Percentiles rank a stretch among this genome's conserved stretches.
Evolutionary conservation across 2,113 vertebrate genomes (phyloP).

Genomic region (Burhinus bistriatus): DNA sequence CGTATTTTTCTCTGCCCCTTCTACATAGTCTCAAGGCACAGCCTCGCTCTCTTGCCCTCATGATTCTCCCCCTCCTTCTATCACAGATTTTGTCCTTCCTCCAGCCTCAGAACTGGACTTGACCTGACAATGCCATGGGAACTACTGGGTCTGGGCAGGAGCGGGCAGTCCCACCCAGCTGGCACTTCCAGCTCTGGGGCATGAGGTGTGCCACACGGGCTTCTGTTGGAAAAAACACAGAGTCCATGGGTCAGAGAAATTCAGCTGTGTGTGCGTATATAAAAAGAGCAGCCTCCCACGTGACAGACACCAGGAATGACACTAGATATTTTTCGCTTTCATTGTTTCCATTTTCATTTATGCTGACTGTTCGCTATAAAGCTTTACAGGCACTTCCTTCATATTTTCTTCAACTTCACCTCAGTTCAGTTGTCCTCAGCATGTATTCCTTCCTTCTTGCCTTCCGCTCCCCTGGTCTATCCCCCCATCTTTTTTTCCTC

Average conservation of each 20-base stretch:
- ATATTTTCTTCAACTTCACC: background rate
- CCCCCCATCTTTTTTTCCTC: background rate
- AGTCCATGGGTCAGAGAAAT: background rate
- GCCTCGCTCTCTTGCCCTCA: background rate
- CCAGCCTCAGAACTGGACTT: background rate
- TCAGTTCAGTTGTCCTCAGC: background rate
- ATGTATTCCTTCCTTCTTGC: background rate
- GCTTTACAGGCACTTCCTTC: background rate
- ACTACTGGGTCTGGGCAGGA: background rate
- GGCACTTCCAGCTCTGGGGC: background rate
- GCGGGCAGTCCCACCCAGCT: background rate
- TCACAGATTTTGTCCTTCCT: background rate
- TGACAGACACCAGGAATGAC: background rate
- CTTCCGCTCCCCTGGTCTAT: background rate
- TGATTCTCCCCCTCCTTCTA: background rate
- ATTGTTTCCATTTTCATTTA: background rate
- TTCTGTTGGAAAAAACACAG: background rate
- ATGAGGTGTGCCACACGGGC: background rate
- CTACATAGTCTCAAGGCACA: background rate
- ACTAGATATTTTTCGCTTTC: background rate
- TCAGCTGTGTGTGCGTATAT: background rate
- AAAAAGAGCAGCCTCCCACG: background rate
- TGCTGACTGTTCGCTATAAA: background rate
- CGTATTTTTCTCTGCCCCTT: background rate
- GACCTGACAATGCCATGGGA: background rate